Conservation (phyloP, 2,888 invertebrate species). For the Chaetoderma sp. region DNA sequence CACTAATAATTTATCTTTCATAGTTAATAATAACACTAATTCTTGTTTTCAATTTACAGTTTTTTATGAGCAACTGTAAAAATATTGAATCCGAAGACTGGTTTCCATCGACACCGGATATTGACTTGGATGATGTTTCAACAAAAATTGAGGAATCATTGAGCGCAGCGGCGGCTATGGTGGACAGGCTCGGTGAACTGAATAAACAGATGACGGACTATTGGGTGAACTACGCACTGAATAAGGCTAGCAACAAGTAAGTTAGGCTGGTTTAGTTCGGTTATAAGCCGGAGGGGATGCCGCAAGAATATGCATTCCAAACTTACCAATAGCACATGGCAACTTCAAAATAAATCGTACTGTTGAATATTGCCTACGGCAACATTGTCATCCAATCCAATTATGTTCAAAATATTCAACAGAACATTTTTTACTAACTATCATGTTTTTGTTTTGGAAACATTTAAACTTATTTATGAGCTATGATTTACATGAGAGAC, state of each 20-base stretch:
- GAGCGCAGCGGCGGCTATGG: constrained; percentile 51
- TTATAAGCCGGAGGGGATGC: no score
- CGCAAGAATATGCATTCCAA: background rate
- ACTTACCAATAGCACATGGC: background rate
- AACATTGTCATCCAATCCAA: no score
- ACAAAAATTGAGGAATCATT: constrained; percentile 58
- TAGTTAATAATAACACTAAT: no score
- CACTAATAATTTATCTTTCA: no score
- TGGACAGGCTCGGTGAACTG: constrained; percentile 54
- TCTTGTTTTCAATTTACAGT: no score
- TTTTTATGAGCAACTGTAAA: constrained; percentile 62
- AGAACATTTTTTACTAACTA: no score
- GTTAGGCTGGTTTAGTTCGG: constrained; percentile 25
- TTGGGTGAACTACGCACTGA: constrained; percentile 56
- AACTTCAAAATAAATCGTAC: no score
- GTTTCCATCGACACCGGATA: constrained; percentile 50
- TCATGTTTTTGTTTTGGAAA: no score
- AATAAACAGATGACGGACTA: constrained; percentile 64
- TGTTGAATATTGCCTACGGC: no score
- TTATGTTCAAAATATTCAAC: no score
- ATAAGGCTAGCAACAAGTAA: constrained; percentile 66
- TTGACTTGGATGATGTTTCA: constrained; percentile 59
- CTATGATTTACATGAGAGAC: no score
- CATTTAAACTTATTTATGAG: no score
- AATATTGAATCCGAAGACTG: constrained; percentile 59